Evolutionary conservation across 2,888 invertebrate species (phyloP), one percentile per base, ranked within the genome.

Genomic region (Torymus tubicola): DNA sequence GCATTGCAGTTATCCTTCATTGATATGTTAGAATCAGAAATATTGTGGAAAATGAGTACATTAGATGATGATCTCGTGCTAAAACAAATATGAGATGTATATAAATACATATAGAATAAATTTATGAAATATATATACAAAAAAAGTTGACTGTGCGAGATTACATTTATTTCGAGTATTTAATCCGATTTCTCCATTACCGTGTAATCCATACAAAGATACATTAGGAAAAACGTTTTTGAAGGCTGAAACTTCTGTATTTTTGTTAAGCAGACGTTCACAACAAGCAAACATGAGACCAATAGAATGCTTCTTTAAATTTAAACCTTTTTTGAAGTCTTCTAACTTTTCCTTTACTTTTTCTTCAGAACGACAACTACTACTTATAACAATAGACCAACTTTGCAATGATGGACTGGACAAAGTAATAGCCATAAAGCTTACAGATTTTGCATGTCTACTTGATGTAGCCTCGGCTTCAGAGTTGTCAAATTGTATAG

Each of bases 221-320:
- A 90, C 83, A 11, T 86, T 81, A 0, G 90, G 90, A 75, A 90
- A 90, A 12, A 87, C 72, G 75, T 84, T 86, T 67, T 86, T 89
- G 50, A 90, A 90, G 31, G 87, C 85, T 24, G 79, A 76, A 0
- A 89, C 85, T 80, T 90, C 90, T 10, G 87, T 84, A 57, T 87
- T 74, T 13, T 82, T 74, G 11, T 86, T 85, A 16, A 77, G 24
- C 0, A 87, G 87, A 3, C 90, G 86, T 42, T 85, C 89, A 18
- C 81, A 84, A 73, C 90, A 90, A 0, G 88, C 86, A 68, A 89
- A 89, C 89, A 90, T 90, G 16, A 89, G 84, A 64, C 86, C 90
- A 21, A 88, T 70, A 3, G 87, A 86, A 78, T 88, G 84, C 83
- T 87, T 90, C 64, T 85, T 86, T 57, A 90, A 82, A 16, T 85